Evolutionary conservation across 2,888 invertebrate species (phyloP).

Genomic region (Margaritifera margaritifera): DNA sequence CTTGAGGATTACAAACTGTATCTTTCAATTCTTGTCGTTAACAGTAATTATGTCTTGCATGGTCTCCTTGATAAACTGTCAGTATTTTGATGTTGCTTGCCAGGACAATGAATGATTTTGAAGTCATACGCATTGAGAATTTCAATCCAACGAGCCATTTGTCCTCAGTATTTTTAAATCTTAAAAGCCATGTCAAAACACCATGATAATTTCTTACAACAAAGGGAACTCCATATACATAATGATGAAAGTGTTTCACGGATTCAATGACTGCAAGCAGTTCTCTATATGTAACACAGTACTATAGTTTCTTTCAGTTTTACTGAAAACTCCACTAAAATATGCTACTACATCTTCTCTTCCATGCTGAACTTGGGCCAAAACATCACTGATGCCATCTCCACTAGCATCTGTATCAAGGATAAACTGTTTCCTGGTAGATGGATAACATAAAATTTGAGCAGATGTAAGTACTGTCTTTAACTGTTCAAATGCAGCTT

Average conservation of each 20-base stretch:
- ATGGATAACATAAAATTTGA: slow-evolving; percentile 1
- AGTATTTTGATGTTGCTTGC: background rate
- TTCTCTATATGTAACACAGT: slow-evolving; percentile 22
- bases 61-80: background rate
- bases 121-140: slow-evolving; percentile 18
- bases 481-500: slow-evolving; percentile 1
- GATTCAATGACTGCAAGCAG: slow-evolving; percentile 24
- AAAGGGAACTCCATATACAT: too few species aligned
- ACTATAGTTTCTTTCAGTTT: slow-evolving; percentile 18
- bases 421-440: background rate
- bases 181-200: slow-evolving; percentile 19
- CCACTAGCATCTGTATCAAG: slow-evolving; percentile 8
- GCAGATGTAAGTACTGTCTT: background rate
- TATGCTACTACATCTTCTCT: slow-evolving; percentile 6
- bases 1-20: too few species aligned
- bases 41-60: background rate
- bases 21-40: background rate
- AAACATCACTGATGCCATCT: slow-evolving; percentile 2
- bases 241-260: slow-evolving; percentile 27
- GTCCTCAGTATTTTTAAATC: slow-evolving; percentile 23
- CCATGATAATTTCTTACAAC: slow-evolving; percentile 25
- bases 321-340: slow-evolving; percentile 1
- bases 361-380: slow-evolving; percentile 1
- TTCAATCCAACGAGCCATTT: slow-evolving; percentile 27
- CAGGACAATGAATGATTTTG: slow-evolving; percentile 2